Evolutionary conservation across 2,113 vertebrate genomes (phyloP), one percentile per base, ranked within the genome.

Genomic region (Trematomus loennbergii): DNA sequence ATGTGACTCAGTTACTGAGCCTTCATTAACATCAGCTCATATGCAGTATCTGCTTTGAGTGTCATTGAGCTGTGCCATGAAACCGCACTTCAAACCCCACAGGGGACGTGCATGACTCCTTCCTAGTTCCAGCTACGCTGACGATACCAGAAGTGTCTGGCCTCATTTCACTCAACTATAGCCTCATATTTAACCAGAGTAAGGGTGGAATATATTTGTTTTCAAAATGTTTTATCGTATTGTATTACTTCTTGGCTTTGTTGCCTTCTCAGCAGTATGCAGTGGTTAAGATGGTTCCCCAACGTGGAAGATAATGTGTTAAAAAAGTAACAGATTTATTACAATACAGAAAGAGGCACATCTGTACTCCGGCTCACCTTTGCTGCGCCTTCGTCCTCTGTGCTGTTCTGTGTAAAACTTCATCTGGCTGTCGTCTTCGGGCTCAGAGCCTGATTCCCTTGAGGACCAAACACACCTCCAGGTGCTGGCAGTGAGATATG

Each of bases 401-500:
- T 99, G 97, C 88, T 97, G 97, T 82, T 98, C 97, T 0, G 97
- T 97, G 91, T 97, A 97, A 90, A 98, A 99, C 9, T 97, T 99
- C 76, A 98, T 93, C 78, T 99, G 97, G 7, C 92, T 96, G 85
- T 99, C 97, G 3, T 99, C 97, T 0, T 98, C 97, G 0, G 96
- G 96, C 75, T 99, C 98, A 0, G 97, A 98, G 48, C 97, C 97
- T 0, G 97, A 97, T 36, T 97, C 96, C 9, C 97, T 88, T 94
- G 94, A 89, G 95, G 96, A 36, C 96, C 96, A 63, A 98, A 98
- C 70, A 97, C 94, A 6, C 96, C 95, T 54, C 95, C 96, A 49
- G 87, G 61, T 22, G 76, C 84, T 94, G 84, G 43, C 25, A 71
- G 52, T 50, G 9, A 82, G 63, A 61, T 36, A 22, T 82, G 18